These are phyloP conservation scores for Daptonema setosum DNA, from an alignment of 2,888 invertebrate genomes.

Conservation along the genomic window DNA sequence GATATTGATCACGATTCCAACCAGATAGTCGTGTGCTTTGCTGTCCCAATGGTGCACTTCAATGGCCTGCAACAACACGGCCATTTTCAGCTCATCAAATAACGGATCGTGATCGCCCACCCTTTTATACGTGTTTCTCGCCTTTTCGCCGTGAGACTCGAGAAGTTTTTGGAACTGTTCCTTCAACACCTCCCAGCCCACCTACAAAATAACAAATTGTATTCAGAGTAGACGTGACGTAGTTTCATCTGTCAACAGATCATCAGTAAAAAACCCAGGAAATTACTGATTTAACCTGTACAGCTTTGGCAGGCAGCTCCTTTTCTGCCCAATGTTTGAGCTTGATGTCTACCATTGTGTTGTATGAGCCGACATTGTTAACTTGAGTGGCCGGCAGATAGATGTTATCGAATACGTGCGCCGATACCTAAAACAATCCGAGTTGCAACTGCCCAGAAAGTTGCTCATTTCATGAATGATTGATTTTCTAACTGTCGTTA, in stretches of 20 bases:
- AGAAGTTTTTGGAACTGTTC: slow-evolving; percentile 42
- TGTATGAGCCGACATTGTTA: slow-evolving; percentile 30
- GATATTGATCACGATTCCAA: slow-evolving; percentile 29
- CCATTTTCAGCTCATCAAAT: slow-evolving; percentile 64
- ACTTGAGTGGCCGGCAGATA: slow-evolving; percentile 66
- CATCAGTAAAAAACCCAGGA: too few relatives aligned
- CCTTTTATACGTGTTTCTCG: slow-evolving; percentile 30
- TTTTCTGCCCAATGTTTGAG: slow-evolving; percentile 85
- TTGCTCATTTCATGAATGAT: too few relatives aligned
- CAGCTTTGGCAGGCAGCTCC: slow-evolving; percentile 59
- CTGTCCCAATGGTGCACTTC: slow-evolving; percentile 76
- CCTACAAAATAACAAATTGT: slow-evolving; percentile 13
- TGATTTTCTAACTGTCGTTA: too few relatives aligned
- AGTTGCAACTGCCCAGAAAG: too few relatives aligned
- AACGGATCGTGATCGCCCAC: slow-evolving; percentile 53
- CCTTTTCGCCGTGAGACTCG: too few relatives aligned
- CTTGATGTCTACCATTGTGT: slow-evolving; percentile 59
- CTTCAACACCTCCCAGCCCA: slow-evolving; percentile 61
- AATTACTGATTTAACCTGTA: too few relatives aligned
- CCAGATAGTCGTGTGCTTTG: slow-evolving; percentile 43
- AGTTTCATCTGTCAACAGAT: too few relatives aligned
- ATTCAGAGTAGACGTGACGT: too few relatives aligned
- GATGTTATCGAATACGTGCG: slow-evolving; percentile 39
- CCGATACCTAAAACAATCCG: slow-evolving; percentile 12
- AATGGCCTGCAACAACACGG: slow-evolving; percentile 68